phyloP scores from a whole-genome alignment of 1,140 invertebrate genomes.

The Epicauta chinensis region DNA sequence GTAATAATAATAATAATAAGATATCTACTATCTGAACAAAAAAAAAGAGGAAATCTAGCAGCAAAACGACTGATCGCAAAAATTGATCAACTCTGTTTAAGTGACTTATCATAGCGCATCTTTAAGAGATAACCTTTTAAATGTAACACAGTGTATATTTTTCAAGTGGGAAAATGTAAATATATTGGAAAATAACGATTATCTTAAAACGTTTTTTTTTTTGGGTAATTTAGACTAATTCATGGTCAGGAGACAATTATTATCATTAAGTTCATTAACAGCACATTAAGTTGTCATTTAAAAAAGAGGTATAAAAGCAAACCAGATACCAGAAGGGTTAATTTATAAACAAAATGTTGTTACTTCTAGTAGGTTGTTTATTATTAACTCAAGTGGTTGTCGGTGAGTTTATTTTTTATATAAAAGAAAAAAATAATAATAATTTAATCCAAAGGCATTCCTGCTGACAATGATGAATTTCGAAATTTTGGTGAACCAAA shows the following conservation, averaged over 20 bases:
- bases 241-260: background rate
- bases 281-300: slow-evolving; percentile 1
- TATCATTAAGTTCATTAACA: slow-evolving; percentile 2
- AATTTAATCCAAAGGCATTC: background rate
- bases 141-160: background rate
- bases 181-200: background rate
- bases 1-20: no score
- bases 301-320: slow-evolving; percentile 2
- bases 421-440: no score
- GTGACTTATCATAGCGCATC: no score
- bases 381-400: background rate
- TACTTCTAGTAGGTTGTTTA: background rate
- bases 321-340: background rate
- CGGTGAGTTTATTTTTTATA: background rate
- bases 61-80: no score
- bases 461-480: background rate
- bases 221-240: background rate
- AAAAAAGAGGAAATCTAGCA: no score
- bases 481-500: background rate
- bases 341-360: slow-evolving; percentile 1
- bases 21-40: no score
- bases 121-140: background rate
- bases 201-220: background rate
- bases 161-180: no score
- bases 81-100: no score